Base-by-base conservation (phyloP, 2,113 vertebrate species). In the Synodontis membranacea region DNA sequence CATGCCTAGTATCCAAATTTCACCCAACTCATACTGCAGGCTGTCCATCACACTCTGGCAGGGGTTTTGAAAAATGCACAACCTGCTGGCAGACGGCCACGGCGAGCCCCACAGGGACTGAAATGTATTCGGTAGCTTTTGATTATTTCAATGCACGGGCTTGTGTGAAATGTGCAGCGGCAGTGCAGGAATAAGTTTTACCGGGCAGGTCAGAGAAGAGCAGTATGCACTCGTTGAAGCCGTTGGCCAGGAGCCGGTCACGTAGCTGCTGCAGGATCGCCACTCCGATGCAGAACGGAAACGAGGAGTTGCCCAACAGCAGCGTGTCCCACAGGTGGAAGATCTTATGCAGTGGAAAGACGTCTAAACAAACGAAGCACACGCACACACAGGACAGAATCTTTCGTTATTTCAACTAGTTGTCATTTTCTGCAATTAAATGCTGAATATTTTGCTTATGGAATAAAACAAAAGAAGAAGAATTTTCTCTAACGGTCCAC, bases 161-260 rank as follows among this genome's bases (percentile, higher is more conserved):
- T 66, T 79, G 9, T 66, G 84, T 39, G 34, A 25, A 60, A 58
- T 60, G 28, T 4, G 42, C 70, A 42, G 1, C 17, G 46, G 21
- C 4, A 5, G 25, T 28, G n/a, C 5, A 25, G 19, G 68, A 28
- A 46, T 19, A 7, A 21, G n/a, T 37, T 92, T 86, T 89, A 99
- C 98, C 98, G 94, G 98, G 98, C 91, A 99, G 95, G 90, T 99
- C 98, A 62, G 98, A 99, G 91, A 99, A 99, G 84, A 99, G 97
- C 11, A 99, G 96, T 93, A 99, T 99, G 92, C 98, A 99, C 91
- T 99, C 98, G 70, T 99, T 99, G 94, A 99, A 99, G 89, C 98
- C 98, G 70, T 99, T 99, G 62, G 97, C 97, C 93, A 99, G 91
- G 88, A 99, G 96, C 5, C 97, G 95, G 90, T 98, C 97, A 39